A percentile compares a stretch with the other conserved stretches of the same genome.
Conservation (phyloP, 2,888 invertebrate species). For the Microplitis manilae region DNA sequence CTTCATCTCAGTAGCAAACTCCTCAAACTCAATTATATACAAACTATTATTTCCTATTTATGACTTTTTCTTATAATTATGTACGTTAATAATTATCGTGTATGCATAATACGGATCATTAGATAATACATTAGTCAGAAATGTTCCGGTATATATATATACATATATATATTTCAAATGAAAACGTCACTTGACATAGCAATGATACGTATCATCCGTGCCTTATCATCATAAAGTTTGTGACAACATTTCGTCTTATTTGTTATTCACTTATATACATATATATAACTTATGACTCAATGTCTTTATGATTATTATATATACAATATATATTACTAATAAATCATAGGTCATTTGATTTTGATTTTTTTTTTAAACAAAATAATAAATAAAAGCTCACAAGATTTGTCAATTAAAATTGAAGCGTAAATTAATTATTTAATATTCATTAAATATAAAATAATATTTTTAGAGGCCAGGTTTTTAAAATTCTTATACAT, state of each 20-base stretch:
- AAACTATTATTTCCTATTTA: background rate
- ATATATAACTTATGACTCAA: slow-evolving; percentile 19
- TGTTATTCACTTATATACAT: slow-evolving; percentile 12
- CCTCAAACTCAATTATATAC: too few relatives aligned
- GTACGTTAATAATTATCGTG: background rate
- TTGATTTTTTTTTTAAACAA: too few relatives aligned
- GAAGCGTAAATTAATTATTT: background rate
- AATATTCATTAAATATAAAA: background rate
- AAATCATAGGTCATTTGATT: background rate
- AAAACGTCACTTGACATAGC: slow-evolving; percentile 21
- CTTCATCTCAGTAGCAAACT: too few relatives aligned
- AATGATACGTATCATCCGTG: slow-evolving; percentile 6
- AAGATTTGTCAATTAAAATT: background rate
- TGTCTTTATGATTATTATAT: background rate
- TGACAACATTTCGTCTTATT: slow-evolving; percentile 20
- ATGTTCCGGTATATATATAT: background rate
- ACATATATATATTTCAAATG: background rate
- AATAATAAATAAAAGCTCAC: background rate
- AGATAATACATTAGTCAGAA: slow-evolving; percentile 13
- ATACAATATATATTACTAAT: background rate
- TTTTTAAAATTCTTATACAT: background rate
- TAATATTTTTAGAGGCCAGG: background rate
- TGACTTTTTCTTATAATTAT: background rate
- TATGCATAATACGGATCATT: background rate
- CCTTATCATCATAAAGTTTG: slow-evolving; percentile 17